These are phyloP conservation scores for Cyrtonyx montezumae DNA, from an alignment of 2,113 vertebrate species.

Conservation along the genomic window DNA sequence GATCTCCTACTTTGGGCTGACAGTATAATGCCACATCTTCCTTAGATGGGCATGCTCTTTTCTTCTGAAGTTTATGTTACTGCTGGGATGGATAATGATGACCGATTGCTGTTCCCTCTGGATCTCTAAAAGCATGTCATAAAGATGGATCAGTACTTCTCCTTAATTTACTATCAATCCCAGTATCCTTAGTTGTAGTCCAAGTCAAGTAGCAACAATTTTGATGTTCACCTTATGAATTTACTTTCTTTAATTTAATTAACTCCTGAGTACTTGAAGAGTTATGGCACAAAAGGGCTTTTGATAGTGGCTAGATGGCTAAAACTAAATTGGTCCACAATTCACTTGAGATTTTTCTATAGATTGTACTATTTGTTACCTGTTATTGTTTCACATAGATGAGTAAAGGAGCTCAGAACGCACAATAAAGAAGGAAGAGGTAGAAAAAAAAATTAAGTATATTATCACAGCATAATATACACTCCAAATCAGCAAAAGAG, in stretches of 20 bases:
- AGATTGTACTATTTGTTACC: background rate
- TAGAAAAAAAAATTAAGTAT: background rate
- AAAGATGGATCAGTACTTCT: background rate
- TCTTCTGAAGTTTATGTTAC: background rate
- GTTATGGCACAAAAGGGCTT: background rate
- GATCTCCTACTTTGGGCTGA: background rate
- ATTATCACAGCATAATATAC: background rate
- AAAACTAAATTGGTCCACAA: background rate
- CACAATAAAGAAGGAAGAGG: background rate
- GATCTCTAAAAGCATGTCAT: background rate
- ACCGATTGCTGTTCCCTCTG: background rate
- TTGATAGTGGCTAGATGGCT: background rate
- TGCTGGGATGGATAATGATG: background rate
- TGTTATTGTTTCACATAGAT: background rate
- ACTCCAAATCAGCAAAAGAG: background rate
- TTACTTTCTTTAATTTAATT: background rate
- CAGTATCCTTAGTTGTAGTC: background rate
- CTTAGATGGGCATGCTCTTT: background rate
- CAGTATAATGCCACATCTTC: background rate
- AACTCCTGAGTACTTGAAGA: background rate
- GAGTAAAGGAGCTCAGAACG: background rate
- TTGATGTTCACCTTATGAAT: background rate
- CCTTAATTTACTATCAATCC: background rate
- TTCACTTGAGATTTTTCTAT: background rate
- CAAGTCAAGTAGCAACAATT: background rate